Percentiles rank a stretch among this genome's conserved stretches.
Conservation (phyloP, 2,113 vertebrate species). For the Zosterops lateralis region DNA sequence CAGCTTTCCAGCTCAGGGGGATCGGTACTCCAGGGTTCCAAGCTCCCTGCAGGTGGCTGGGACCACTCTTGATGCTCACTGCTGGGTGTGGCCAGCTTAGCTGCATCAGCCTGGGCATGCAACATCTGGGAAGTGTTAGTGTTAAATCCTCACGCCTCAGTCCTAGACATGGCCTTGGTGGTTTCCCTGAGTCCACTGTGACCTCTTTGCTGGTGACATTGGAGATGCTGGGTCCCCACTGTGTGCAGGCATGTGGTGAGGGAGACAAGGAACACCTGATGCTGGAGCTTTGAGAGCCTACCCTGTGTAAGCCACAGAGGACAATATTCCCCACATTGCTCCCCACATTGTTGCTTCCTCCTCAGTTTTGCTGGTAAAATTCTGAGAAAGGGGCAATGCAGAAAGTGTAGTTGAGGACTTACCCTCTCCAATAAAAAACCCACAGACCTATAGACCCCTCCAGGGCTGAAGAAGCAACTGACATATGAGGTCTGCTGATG, state of each 20-base stretch:
- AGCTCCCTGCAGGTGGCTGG: background rate
- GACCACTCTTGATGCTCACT: background rate
- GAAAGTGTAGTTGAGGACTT: background rate
- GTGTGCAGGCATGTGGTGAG: rapidly evolving
- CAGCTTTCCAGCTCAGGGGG: background rate
- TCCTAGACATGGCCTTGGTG: rapidly evolving
- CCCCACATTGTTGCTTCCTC: rapidly evolving
- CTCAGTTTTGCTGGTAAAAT: background rate
- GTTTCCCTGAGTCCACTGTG: rapidly evolving
- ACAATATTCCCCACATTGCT: background rate
- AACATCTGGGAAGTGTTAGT: background rate
- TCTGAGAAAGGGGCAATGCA: background rate
- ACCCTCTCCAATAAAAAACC: background rate
- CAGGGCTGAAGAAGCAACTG: background rate
- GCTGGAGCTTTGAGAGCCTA: background rate
- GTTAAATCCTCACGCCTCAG: background rate
- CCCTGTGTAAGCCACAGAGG: background rate
- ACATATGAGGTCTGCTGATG: background rate
- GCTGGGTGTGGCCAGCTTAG: background rate
- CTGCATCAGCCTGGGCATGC: background rate
- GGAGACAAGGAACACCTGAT: rapidly evolving
- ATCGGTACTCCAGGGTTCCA: background rate
- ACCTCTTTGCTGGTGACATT: background rate
- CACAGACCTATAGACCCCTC: background rate
- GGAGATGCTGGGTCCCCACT: background rate